Evolutionary conservation across 1,140 invertebrate genomes (phyloP).

Genomic region (Hestina assimilis): DNA sequence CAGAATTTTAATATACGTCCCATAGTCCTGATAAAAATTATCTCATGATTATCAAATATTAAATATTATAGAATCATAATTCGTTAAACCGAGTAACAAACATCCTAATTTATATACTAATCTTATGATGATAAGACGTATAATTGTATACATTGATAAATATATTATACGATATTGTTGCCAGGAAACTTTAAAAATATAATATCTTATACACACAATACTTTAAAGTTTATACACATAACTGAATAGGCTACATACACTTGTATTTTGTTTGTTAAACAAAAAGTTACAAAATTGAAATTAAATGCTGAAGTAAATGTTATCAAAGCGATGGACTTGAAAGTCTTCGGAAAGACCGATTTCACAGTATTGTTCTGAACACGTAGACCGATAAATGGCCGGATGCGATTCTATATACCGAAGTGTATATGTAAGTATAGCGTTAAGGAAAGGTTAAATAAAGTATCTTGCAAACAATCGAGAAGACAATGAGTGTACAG

Average conservation of each 20-base stretch:
- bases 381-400: constrained; percentile 28
- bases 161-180: too few relatives aligned
- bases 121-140: neutral
- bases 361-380: constrained; percentile 22
- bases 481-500: neutral
- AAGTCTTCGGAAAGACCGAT: constrained; percentile 1
- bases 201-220: too few relatives aligned
- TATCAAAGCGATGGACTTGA: neutral
- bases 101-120: neutral
- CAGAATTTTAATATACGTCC: too few relatives aligned
- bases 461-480: constrained; percentile 4
- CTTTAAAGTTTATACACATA: too few relatives aligned
- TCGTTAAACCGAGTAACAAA: too few relatives aligned
- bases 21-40: too few relatives aligned
- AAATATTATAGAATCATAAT: neutral
- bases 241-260: too few relatives aligned
- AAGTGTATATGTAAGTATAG: constrained; percentile 2
- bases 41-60: too few relatives aligned
- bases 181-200: too few relatives aligned
- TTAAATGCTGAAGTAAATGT: neutral
- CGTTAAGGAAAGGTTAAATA: constrained; percentile 13
- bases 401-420: constrained; percentile 11
- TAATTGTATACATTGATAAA: too few relatives aligned
- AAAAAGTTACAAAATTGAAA: neutral
- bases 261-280: too few relatives aligned